phyloP scores from a whole-genome alignment of 2,888 invertebrate genomes.

The Carpatolechia fugitivella region DNA sequence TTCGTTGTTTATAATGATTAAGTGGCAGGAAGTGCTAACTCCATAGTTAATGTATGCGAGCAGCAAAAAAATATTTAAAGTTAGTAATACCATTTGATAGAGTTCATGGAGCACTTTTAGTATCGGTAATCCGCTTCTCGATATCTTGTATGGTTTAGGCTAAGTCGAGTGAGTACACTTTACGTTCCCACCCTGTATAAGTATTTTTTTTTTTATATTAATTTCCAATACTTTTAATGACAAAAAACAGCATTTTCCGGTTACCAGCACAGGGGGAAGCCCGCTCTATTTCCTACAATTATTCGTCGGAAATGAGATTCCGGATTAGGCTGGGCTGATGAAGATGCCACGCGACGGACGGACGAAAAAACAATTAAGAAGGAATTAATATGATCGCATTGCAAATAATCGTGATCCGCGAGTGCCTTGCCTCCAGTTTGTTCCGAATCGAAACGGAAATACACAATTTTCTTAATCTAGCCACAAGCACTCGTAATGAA shows the following conservation, averaged over 20 bases:
- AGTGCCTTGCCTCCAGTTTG: not conserved
- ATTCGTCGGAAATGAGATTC: constrained; percentile 68
- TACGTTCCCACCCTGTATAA: too few relatives aligned
- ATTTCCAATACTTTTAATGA: constrained; percentile 10
- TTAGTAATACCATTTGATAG: too few relatives aligned
- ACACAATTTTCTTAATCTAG: too few relatives aligned
- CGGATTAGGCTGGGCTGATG: constrained; percentile 58
- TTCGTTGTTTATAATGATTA: too few relatives aligned
- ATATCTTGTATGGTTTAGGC: too few relatives aligned
- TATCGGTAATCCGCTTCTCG: too few relatives aligned
- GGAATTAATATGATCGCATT: constrained; percentile 44
- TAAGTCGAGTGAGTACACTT: too few relatives aligned
- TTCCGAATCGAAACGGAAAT: not conserved
- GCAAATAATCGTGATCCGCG: constrained; percentile 19
- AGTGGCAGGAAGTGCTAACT: too few relatives aligned
- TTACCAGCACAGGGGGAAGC: constrained; percentile 24
- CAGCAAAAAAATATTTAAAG: too few relatives aligned
- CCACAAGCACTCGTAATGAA: too few relatives aligned
- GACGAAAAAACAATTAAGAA: constrained; percentile 57
- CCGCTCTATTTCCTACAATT: constrained; percentile 57
- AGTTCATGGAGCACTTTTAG: too few relatives aligned
- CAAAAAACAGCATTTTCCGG: constrained; percentile 25
- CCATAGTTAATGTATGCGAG: too few relatives aligned
- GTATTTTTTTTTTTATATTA: not conserved
- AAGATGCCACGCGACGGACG: constrained; percentile 45